These are phyloP conservation scores for Halcyon smyrnensis DNA, from an alignment of 2,797 vertebrate species.

Conservation along the genomic window DNA sequence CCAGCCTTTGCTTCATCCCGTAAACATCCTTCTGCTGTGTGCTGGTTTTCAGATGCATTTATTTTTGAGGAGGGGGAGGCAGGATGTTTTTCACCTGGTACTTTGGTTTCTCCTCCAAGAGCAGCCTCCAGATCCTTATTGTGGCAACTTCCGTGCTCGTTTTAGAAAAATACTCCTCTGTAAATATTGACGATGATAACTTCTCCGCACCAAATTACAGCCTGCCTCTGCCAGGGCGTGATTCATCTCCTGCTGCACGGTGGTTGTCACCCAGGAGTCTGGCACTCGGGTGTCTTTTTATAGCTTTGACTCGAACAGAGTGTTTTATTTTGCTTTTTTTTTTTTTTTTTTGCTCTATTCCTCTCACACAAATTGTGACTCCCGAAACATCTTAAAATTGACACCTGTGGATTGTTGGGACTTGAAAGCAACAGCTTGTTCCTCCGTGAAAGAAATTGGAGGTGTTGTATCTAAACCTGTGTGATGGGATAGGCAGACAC, in stretches of 20 bases:
- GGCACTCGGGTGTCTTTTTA: neutral
- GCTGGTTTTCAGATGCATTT: neutral
- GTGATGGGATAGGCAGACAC: neutral
- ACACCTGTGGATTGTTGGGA: neutral
- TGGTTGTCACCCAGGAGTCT: conserved; percentile 21
- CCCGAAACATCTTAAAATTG: neutral
- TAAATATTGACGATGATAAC: conserved; percentile 28
- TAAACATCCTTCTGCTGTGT: neutral
- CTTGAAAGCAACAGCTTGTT: neutral
- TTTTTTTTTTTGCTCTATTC: neutral
- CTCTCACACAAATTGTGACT: neutral
- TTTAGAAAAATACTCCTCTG: conserved; percentile 4
- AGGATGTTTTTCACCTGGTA: neutral
- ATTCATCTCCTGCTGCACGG: neutral
- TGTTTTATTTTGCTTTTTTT: neutral
- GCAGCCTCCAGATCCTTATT: neutral
- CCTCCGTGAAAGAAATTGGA: neutral
- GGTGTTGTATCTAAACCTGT: rapidly evolving
- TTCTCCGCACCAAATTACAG: conserved; percentile 26
- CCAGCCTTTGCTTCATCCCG: neutral
- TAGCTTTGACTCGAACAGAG: neutral
- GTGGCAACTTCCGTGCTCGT: neutral
- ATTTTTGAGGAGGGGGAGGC: rapidly evolving
- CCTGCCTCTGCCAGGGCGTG: conserved; percentile 7
- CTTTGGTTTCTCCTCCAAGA: neutral